Evolutionary conservation across 1,140 invertebrate species (phyloP).

Genomic region (Rhagoletis pomonella): DNA sequence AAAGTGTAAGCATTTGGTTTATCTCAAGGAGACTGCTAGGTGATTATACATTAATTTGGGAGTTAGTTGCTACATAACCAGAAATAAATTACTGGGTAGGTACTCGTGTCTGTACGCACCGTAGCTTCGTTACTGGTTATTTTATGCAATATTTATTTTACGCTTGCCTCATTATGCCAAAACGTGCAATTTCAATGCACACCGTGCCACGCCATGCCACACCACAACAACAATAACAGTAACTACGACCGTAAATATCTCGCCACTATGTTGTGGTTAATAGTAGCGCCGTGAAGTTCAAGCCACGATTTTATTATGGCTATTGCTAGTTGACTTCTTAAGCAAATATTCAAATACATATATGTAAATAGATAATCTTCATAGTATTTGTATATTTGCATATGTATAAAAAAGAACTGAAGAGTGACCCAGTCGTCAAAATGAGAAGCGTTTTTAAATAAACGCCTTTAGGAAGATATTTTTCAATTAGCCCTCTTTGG

Average conservation of each 20-base stretch:
- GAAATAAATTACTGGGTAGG: background rate
- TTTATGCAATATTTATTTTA: constrained; percentile 45
- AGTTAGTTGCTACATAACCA: too few relatives aligned
- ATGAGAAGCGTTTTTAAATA: too few relatives aligned
- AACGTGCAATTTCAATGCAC: constrained; percentile 42
- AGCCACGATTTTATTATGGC: constrained; percentile 7
- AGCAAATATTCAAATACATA: background rate
- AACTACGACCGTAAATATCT: background rate
- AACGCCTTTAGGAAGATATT: background rate
- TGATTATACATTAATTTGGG: too few relatives aligned
- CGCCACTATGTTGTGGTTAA: background rate
- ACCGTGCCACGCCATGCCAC: background rate
- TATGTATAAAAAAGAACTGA: too few relatives aligned
- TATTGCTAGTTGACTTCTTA: background rate
- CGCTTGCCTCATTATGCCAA: constrained; percentile 33
- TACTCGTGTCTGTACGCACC: background rate
- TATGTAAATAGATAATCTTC: too few relatives aligned
- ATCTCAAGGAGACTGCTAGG: too few relatives aligned
- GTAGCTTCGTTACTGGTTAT: constrained; percentile 25
- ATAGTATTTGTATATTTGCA: too few relatives aligned
- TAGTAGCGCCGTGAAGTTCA: background rate
- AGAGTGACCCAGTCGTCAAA: too few relatives aligned
- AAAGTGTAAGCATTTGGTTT: too few relatives aligned
- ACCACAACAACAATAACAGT: constrained; percentile 8
- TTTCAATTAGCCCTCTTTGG: too few relatives aligned